Conservation (phyloP, 2,113 vertebrate species). For the Mesoclemmys tuberculata region DNA sequence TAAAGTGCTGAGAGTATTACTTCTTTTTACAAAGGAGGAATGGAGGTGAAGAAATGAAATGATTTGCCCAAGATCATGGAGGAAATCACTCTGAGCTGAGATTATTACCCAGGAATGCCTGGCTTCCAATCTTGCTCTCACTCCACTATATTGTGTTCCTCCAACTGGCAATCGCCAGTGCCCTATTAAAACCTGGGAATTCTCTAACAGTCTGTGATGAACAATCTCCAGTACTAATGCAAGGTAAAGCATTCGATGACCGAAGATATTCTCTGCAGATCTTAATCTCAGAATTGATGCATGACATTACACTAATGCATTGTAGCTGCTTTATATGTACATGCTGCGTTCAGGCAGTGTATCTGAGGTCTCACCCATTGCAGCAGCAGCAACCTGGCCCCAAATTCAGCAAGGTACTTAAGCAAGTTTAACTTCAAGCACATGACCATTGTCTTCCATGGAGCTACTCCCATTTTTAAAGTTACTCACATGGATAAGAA, state of each 20-base stretch:
- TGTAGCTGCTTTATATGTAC: background rate
- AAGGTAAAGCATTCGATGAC: background rate
- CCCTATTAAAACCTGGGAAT: too few relatives aligned
- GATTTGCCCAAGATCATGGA: background rate
- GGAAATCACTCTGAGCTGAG: background rate
- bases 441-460: background rate
- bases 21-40: background rate
- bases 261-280: background rate
- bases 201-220: too few relatives aligned
- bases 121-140: background rate
- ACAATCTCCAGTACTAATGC: too few relatives aligned
- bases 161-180: too few relatives aligned
- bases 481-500: background rate
- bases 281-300: accelerated
- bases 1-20: background rate
- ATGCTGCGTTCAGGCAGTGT: background rate
- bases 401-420: accelerated
- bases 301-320: background rate
- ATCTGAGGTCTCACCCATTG: background rate
- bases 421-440: background rate
- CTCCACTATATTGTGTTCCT: background rate
- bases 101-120: background rate
- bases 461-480: background rate
- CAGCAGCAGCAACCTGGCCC: background rate
- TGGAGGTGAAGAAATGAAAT: constrained; percentile 23